phyloP scores from a whole-genome alignment of 2,797 vertebrate genomes.

The Gymnopithys bicolor region DNA sequence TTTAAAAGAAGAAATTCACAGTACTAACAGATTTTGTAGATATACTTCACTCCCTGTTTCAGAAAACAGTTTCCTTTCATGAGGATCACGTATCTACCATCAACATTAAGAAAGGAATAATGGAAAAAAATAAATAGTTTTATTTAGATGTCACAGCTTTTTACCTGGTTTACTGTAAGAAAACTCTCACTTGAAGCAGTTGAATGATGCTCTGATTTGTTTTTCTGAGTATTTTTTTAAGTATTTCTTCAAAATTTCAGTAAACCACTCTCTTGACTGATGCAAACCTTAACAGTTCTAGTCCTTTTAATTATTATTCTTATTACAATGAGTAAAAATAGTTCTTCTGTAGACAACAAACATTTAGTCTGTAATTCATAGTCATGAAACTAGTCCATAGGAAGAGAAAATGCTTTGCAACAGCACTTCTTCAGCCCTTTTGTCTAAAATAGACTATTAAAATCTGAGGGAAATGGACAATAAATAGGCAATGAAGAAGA shows the following conservation, averaged over 20 bases:
- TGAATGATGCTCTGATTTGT: neutral
- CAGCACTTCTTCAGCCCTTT: neutral
- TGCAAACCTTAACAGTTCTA: neutral
- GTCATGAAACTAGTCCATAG: neutral
- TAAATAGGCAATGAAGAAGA: neutral
- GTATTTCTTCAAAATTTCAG: neutral
- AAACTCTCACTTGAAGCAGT: neutral
- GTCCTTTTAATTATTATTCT: neutral
- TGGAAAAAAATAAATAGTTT: neutral
- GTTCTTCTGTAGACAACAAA: neutral
- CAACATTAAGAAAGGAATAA: neutral
- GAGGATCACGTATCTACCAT: neutral
- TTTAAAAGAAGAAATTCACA: neutral
- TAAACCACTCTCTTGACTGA: accelerated
- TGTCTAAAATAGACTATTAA: neutral
- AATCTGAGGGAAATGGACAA: neutral
- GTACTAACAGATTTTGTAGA: neutral
- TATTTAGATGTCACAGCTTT: neutral
- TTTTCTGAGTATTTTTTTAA: neutral
- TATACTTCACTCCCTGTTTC: neutral
- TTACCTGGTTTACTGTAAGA: neutral
- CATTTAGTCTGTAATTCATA: neutral
- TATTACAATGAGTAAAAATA: neutral
- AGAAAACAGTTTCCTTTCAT: neutral
- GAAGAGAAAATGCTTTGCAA: neutral